Evolutionary conservation across 2,888 invertebrate genomes (phyloP), one percentile per base, ranked within the genome.

Genomic region (Drosophila hawaiiensis): DNA sequence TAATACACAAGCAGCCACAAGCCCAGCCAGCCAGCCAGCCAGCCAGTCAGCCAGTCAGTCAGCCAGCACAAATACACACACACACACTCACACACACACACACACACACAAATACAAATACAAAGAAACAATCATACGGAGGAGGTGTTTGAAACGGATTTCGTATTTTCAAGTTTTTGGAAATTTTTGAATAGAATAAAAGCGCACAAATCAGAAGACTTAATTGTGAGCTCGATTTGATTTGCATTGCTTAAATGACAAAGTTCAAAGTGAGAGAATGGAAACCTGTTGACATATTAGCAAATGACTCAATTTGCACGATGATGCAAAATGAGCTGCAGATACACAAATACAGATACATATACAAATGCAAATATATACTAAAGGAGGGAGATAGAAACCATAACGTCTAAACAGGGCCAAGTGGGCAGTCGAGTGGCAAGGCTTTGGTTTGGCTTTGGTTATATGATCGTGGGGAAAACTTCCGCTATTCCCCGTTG

Each of bases 1-100:
- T 92, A 83, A 81, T 78, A 90, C 66, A 64, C 68, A 68, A 67
- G 65, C 80, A 75, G 55, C 58, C 47, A 73, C 22, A 58, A 56
- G 50, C 58, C 47, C 25, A 47, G 28, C 39, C 71, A 58, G 61
- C 56, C 53, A 31, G 31, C 41, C 25, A 47, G 29, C 6, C 29
- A 47, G 37, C 22, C 43, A 39, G 29, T 29, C 29, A 47, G 37
- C 22, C 43, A 39, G 29, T 29, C 29, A 47, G 37, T 43, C 43
- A 39, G 52, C 41, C 37, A 35, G 52, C 25, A 62, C 53, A 67
- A 41, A 62, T 28, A 62, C 33, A 63, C 56, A 65, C 25, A 62
- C 70, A 39, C n/a, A n/a, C n/a, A n/a, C n/a, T n/a, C 39, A 61
- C 10, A 66, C 28, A 67, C 55, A 65, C 25, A 52, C 69, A 71